Evolutionary conservation across 2,888 invertebrate genomes (phyloP).

Genomic region (Furcula furcula): DNA sequence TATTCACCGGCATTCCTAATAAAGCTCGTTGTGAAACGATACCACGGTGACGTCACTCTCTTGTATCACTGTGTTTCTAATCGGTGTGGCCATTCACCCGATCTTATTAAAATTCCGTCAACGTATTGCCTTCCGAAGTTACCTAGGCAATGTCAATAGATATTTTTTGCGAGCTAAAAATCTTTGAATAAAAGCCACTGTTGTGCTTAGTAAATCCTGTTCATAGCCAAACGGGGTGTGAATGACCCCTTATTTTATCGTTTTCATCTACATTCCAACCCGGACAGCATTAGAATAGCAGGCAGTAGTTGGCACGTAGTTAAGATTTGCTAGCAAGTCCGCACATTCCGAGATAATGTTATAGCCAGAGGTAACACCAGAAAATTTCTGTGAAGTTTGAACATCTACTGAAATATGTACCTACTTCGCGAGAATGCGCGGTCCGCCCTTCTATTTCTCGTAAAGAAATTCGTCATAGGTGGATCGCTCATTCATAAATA

Average conservation of each 20-base stretch:
- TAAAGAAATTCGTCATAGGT: background rate
- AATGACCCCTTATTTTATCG: slow-evolving; percentile 57
- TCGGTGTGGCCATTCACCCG: slow-evolving; percentile 58
- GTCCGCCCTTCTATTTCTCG: background rate
- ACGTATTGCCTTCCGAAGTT: slow-evolving; percentile 25
- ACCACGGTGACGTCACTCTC: slow-evolving; percentile 38
- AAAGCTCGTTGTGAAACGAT: slow-evolving; percentile 22
- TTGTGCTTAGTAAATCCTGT: slow-evolving; percentile 23
- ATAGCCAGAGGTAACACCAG: slow-evolving; percentile 8
- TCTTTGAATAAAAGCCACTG: too few species aligned
- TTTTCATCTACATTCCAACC: slow-evolving; percentile 56
- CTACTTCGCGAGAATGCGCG: too few species aligned
- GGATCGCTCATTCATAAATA: background rate
- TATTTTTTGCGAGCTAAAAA: slow-evolving; percentile 23
- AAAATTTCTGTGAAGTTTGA: slow-evolving; percentile 11
- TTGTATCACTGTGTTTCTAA: slow-evolving; percentile 42
- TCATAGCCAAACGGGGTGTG: slow-evolving; percentile 44
- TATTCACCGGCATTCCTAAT: slow-evolving; percentile 13
- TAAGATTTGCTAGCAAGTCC: slow-evolving; percentile 20
- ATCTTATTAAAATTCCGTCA: slow-evolving; percentile 40
- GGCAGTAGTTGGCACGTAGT: slow-evolving; percentile 33
- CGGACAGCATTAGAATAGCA: slow-evolving; percentile 37
- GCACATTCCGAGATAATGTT: slow-evolving; percentile 13
- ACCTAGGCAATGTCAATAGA: slow-evolving; percentile 22
- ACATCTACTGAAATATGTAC: slow-evolving; percentile 7